Conservation (phyloP, 2,797 vertebrate genomes). For the Allenopithecus nigroviridis region DNA sequence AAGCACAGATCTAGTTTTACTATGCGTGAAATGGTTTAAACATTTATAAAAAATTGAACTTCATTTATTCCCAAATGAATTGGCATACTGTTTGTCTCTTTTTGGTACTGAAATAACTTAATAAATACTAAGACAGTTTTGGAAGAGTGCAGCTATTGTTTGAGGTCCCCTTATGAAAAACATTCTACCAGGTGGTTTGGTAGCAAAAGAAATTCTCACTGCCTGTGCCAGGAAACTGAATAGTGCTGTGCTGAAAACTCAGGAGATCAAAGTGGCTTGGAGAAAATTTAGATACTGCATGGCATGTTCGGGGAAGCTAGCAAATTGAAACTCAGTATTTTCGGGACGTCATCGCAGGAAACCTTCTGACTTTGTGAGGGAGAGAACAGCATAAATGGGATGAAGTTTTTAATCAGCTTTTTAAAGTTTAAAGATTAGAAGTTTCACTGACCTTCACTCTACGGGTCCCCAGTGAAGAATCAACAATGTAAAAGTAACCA, state of each 20-base stretch:
- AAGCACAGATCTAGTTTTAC: conserved; percentile 42
- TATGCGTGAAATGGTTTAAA: conserved; percentile 48
- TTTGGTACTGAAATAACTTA: not conserved
- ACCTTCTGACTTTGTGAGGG: not conserved
- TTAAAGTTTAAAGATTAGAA: conserved; percentile 5
- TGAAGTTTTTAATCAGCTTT: not conserved
- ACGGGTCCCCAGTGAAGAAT: not conserved
- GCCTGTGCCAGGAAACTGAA: conserved; percentile 26
- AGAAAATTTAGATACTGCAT: not conserved
- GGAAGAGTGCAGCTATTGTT: conserved; percentile 10
- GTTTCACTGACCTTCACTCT: not conserved
- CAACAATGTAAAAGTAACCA: not conserved
- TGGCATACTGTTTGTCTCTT: not conserved
- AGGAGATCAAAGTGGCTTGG: not conserved
- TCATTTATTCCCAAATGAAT: conserved; percentile 57
- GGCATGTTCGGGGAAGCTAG: not conserved
- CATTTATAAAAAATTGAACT: conserved; percentile 49
- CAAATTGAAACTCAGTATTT: conserved; percentile 45
- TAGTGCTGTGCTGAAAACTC: not conserved
- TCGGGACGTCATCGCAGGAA: not conserved
- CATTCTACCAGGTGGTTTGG: conserved; percentile 4
- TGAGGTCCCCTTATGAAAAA: not conserved
- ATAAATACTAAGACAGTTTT: not conserved
- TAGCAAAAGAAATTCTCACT: conserved; percentile 42
- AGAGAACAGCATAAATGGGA: not conserved